A percentile compares a stretch with the other conserved stretches of the same genome.
Evolutionary conservation across 2,797 vertebrate genomes (phyloP).

Genomic region (Australoheros facetus): DNA sequence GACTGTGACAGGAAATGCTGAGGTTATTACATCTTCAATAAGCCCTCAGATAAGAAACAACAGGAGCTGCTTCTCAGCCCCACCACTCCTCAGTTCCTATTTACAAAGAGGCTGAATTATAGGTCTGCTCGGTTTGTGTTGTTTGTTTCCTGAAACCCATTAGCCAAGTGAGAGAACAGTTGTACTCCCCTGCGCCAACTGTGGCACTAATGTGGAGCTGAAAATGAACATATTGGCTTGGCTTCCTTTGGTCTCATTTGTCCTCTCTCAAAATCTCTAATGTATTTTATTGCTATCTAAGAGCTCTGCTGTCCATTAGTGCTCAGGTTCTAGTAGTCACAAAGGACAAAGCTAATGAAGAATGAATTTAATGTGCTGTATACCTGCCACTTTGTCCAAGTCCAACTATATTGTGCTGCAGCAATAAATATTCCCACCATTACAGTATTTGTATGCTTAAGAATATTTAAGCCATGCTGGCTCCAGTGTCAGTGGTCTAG

Average conservation of each 20-base stretch:
- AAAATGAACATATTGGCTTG: constrained; percentile 7
- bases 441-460: not conserved
- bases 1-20: constrained; percentile 1
- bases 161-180: constrained; percentile 28
- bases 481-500: not conserved
- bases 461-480: not conserved
- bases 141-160: constrained; percentile 36
- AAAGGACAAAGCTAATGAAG: constrained; percentile 32
- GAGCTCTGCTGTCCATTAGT: constrained; percentile 41
- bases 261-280: constrained; percentile 28
- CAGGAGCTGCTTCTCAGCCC: not conserved
- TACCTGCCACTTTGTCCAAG: not conserved
- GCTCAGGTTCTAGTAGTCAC: constrained; percentile 21
- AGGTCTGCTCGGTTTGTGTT: constrained; percentile 9
- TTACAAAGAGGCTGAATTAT: constrained; percentile 28
- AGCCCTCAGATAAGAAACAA: constrained; percentile 29
- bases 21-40: constrained; percentile 25
- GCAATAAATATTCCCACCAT: constrained; percentile 3
- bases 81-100: not conserved
- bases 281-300: constrained; percentile 43
- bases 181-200: not conserved
- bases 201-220: constrained; percentile 25
- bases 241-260: constrained; percentile 27
- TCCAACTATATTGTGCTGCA: not conserved
- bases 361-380: constrained; percentile 22